phyloP scores from a whole-genome alignment of 2,797 vertebrate genomes.

The Falco novaeseelandiae region DNA sequence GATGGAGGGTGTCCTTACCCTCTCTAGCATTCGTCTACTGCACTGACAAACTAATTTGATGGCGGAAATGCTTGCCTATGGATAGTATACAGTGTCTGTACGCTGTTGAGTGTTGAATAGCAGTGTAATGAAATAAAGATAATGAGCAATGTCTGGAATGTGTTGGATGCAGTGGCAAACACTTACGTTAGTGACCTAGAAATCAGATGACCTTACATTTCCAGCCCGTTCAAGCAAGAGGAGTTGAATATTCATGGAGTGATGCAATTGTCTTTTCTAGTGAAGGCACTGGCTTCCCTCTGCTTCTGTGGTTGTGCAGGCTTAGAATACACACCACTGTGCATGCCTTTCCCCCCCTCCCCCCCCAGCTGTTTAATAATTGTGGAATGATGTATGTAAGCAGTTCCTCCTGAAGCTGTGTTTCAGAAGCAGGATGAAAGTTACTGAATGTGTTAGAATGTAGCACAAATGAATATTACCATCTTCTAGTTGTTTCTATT shows the following conservation, averaged over 20 bases:
- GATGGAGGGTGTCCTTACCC: not conserved
- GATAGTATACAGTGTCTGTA: not conserved
- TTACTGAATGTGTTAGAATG: constrained; percentile 37
- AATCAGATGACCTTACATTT: not conserved
- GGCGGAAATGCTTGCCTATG: not conserved
- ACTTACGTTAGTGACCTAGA: not conserved
- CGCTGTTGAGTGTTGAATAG: not conserved
- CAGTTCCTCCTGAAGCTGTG: not conserved
- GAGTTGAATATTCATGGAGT: constrained; percentile 47
- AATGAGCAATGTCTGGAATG: fast-evolving
- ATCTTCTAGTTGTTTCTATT: constrained; percentile 41
- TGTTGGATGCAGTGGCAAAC: not conserved
- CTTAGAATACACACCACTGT: not conserved
- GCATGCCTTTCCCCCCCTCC: not conserved
- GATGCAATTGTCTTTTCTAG: not conserved
- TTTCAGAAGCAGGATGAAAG: not conserved
- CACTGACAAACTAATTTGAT: not conserved
- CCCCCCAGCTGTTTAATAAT: not conserved
- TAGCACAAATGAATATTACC: constrained; percentile 23
- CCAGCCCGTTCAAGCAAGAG: constrained; percentile 48
- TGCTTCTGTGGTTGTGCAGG: not conserved
- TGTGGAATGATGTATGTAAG: constrained; percentile 12
- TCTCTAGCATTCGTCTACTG: not conserved
- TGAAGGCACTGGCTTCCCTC: not conserved
- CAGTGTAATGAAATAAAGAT: not conserved